Conservation (phyloP, 2,888 invertebrate genomes). For the Chalcis sispes region DNA sequence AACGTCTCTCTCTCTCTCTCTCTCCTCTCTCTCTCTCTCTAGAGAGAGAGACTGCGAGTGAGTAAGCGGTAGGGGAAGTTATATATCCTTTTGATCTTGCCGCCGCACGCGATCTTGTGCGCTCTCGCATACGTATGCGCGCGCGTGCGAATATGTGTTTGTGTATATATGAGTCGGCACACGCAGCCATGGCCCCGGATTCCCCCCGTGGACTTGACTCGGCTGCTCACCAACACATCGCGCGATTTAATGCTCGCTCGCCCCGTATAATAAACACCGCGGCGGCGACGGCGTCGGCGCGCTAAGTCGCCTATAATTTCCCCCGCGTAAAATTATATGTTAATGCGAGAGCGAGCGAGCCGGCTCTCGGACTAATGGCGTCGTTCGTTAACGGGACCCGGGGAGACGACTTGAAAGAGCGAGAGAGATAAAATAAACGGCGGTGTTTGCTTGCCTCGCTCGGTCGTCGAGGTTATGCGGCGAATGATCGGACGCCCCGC, state of each 20-base stretch:
- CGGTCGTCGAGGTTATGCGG: background rate
- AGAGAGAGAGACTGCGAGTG: constrained; percentile 14
- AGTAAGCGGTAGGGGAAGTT: too few species aligned
- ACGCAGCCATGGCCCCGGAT: background rate
- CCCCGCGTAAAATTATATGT: constrained; percentile 61
- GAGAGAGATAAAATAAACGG: too few species aligned
- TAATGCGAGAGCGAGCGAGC: constrained; percentile 62
- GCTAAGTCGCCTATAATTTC: constrained; percentile 72
- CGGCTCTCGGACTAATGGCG: constrained; percentile 64
- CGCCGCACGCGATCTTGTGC: constrained; percentile 74
- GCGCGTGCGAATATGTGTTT: too few species aligned
- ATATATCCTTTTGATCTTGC: constrained; percentile 70
- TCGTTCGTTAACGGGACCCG: constrained; percentile 70
- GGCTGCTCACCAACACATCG: constrained; percentile 59
- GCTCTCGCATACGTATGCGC: constrained; percentile 55
- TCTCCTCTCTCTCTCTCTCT: too few species aligned
- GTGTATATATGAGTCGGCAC: too few species aligned
- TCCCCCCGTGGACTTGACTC: constrained; percentile 64
- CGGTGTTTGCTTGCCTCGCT: background rate
- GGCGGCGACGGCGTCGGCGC: constrained; percentile 59
- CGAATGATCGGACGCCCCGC: background rate
- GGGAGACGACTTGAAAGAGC: constrained; percentile 55
- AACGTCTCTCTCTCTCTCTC: too few species aligned
- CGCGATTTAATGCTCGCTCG: constrained; percentile 66
- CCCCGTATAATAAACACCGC: constrained; percentile 69